Evolutionary conservation across 2,888 invertebrate genomes (phyloP), one percentile per base, ranked within the genome.

Genomic region (Cartodere bifasciata): DNA sequence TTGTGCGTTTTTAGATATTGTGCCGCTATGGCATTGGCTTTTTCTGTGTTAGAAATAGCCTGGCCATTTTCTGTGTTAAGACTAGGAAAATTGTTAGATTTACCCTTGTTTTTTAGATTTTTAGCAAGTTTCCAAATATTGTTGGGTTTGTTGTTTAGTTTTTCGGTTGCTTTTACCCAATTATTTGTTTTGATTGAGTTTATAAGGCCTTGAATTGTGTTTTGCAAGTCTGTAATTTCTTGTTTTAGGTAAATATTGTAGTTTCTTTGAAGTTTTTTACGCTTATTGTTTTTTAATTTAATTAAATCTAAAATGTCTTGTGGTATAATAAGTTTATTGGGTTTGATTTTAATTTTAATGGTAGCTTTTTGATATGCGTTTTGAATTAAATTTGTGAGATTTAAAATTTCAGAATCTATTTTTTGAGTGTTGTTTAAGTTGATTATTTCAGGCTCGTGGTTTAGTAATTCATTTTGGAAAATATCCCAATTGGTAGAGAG

Each of bases 121-220:
- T 27, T 24, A 7, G 15, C 5, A 10, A 27, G 11, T 27, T 27
- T 27, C 27, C 15, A 14, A 14, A 27, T 14, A 5, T 14, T 27
- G 27, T 5, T 14, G 5, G 11, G 11, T 27, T 14, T 6, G 9
- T 6, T 6, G 9, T 7, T 27, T 27, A 7, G 11, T 27, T 7
- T 15, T n/a, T 11, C 6, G 9, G 10, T 7, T 7, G 24, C 10
- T 7, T 24, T 11, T 7, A 9, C 24, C 24, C 24, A 24, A 7
- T 11, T 27, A 9, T 12, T 12, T 12, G 5, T 7, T 6, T 27
- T 27, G 6, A 27, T 12, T 6, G 11, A 14, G 6, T 9, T 12
- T 9, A 27, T 7, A 14, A 14, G 9, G 13, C 6, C 16, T 5
- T 14, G 9, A 7, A 7, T 14, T 27, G 9, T 12, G n/a, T 27